These are phyloP conservation scores for Leptogaster cylindrica DNA, from an alignment of 2,888 invertebrate genomes.

Conservation along the genomic window DNA sequence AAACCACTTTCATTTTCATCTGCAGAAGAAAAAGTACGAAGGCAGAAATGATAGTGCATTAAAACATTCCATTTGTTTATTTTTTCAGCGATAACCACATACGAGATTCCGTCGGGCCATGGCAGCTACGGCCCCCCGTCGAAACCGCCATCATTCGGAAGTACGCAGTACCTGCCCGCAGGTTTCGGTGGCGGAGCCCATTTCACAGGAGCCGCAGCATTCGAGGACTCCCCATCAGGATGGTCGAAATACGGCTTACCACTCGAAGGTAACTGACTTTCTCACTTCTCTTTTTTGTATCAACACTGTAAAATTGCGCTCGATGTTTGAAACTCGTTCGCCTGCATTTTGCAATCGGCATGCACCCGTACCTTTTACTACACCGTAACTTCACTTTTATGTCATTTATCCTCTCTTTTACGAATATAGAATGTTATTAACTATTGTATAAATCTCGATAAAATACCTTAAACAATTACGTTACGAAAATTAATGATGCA, in stretches of 20 bases:
- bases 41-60: neutral
- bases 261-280: conserved; percentile 43
- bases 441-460: no score
- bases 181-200: conserved; percentile 53
- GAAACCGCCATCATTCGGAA: conserved; percentile 58
- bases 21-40: neutral
- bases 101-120: conserved; percentile 57
- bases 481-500: no score
- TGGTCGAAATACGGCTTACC: conserved; percentile 40
- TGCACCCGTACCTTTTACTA: no score
- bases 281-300: neutral
- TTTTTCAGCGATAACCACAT: conserved; percentile 57
- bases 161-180: conserved; percentile 58
- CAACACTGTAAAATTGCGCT: no score
- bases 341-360: no score
- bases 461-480: no score
- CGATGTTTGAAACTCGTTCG: no score
- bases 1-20: conserved; percentile 13
- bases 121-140: conserved; percentile 60
- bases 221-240: conserved; percentile 55
- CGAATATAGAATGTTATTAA: no score
- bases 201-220: conserved; percentile 58
- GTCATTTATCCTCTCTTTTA: no score
- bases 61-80: neutral
- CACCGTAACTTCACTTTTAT: no score